Percentiles rank a stretch among this genome's conserved stretches.
These are phyloP conservation scores for Cyanoderma ruficeps DNA, from an alignment of 2,113 vertebrate species.

Conservation along the genomic window DNA sequence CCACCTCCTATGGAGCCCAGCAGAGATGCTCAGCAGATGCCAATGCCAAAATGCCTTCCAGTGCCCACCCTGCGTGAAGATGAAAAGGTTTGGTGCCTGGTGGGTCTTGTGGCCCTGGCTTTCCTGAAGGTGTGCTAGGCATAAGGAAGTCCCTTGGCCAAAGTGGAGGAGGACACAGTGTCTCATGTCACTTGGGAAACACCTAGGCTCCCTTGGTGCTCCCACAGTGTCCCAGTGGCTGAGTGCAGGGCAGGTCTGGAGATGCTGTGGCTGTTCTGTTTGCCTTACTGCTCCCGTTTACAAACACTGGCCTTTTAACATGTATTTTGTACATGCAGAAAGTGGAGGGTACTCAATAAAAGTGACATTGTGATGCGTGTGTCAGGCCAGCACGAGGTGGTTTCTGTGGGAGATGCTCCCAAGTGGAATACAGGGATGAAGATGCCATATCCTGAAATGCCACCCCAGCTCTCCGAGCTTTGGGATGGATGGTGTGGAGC, in stretches of 20 bases:
- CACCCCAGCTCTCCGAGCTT: too few relatives aligned
- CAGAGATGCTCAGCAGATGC: background rate
- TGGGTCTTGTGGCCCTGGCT: background rate
- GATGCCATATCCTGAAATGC: accelerated
- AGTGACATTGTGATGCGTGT: background rate
- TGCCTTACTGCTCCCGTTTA: conserved; percentile 27
- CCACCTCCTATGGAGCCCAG: background rate
- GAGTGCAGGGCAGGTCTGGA: background rate
- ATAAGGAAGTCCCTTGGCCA: accelerated
- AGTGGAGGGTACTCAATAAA: background rate
- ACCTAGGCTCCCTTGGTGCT: background rate
- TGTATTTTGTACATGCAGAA: background rate
- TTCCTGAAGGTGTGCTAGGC: background rate
- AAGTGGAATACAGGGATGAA: background rate
- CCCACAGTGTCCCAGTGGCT: accelerated
- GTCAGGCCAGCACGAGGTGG: accelerated
- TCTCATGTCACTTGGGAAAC: background rate
- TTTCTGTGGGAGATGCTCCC: background rate
- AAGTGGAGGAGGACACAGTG: accelerated
- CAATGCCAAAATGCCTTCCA: background rate
- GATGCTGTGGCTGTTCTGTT: background rate
- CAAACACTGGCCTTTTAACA: background rate
- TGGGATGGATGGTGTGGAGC: accelerated
- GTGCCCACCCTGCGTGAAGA: background rate
- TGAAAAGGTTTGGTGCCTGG: background rate